phyloP scores from a whole-genome alignment of 2,113 vertebrate genomes.

The Bothrops jararaca region DNA sequence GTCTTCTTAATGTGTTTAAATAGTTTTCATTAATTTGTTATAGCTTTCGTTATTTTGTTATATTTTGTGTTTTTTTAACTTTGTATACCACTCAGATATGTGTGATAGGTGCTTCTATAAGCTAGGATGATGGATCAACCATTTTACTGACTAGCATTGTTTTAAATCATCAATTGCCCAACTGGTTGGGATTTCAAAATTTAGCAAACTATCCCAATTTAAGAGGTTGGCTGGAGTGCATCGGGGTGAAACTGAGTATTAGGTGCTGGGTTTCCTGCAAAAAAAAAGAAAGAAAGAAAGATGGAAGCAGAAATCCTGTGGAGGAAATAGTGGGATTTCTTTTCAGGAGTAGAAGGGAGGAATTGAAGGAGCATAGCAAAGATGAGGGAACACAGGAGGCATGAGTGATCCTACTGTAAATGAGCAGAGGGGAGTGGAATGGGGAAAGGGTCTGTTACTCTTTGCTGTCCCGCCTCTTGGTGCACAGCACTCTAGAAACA shows the following conservation, averaged over 20 bases:
- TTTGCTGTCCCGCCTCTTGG: background rate
- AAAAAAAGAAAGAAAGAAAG: no score
- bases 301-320: background rate
- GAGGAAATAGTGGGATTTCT: background rate
- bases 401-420: background rate
- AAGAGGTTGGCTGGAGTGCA: background rate
- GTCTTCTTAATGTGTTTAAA: background rate
- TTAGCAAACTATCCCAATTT: background rate
- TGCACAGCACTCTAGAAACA: background rate
- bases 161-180: background rate
- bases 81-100: background rate
- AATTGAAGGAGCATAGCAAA: background rate
- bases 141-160: background rate
- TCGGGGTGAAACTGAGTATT: background rate
- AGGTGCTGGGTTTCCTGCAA: background rate
- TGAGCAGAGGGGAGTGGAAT: background rate
- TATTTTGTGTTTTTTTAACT: background rate
- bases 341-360: background rate
- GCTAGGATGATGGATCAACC: background rate
- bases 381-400: background rate
- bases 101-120: background rate
- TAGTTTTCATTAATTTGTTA: background rate
- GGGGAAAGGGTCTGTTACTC: background rate
- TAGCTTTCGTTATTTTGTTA: background rate
- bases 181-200: background rate